Conservation (phyloP, 2,113 vertebrate species). For the Neolamprologus toae region DNA sequence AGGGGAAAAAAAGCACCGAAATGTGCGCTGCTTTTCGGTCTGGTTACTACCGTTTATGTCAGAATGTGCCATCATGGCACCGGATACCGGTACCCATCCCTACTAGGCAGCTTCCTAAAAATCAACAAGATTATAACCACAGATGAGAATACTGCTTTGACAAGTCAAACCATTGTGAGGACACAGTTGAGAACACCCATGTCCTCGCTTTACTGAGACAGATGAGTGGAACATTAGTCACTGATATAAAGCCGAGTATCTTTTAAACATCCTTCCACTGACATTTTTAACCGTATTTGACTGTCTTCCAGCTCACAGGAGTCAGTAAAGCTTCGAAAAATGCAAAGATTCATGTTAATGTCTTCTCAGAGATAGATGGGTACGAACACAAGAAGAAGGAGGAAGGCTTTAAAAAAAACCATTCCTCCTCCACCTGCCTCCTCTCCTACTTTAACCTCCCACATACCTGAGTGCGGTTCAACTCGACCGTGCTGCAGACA, state of each 20-base stretch:
- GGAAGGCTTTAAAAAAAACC: not conserved
- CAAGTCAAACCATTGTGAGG: not conserved
- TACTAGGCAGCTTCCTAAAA: not conserved
- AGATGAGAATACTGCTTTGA: not conserved
- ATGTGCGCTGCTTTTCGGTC: no score
- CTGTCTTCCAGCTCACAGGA: not conserved
- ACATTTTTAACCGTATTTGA: not conserved
- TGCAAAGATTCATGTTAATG: not conserved
- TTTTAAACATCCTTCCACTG: not conserved
- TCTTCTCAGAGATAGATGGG: not conserved
- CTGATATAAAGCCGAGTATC: not conserved
- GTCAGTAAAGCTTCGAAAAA: not conserved
- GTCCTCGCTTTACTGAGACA: not conserved
- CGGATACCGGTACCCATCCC: no score
- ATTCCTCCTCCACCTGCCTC: not conserved
- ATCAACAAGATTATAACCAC: not conserved
- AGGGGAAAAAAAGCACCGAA: no score
- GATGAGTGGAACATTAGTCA: not conserved
- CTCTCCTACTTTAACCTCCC: not conserved
- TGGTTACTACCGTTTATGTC: no score
- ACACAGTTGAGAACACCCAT: not conserved
- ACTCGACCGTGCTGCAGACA: not conserved
- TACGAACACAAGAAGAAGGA: not conserved
- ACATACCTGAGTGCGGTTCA: slow-evolving; percentile 22
- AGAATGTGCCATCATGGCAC: no score